Conservation (phyloP, 2,113 vertebrate species). For the human region DNA sequence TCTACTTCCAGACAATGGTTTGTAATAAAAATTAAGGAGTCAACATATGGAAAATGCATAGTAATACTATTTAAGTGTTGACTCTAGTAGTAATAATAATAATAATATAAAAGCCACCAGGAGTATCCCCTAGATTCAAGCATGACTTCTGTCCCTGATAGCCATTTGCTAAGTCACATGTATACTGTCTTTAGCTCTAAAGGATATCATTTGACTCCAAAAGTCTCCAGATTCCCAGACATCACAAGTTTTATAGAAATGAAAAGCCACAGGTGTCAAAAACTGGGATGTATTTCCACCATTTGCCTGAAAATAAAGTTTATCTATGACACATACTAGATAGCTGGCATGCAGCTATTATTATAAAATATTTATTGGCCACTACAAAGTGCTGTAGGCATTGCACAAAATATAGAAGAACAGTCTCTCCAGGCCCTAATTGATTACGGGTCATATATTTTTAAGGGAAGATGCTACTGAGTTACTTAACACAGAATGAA, state of each 20-base stretch:
- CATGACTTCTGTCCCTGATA: background rate
- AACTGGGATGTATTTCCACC: background rate
- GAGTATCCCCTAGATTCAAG: background rate
- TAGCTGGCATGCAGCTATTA: background rate
- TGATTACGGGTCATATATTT: constrained; percentile 54
- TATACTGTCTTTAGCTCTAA: background rate
- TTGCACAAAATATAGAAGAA: constrained; percentile 18
- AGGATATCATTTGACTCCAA: background rate
- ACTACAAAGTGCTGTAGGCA: constrained; percentile 25
- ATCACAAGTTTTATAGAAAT: constrained; percentile 26
- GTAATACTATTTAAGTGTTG: background rate
- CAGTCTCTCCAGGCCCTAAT: constrained; percentile 31
- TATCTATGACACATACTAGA: background rate
- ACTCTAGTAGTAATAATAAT: background rate
- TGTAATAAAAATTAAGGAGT: background rate
- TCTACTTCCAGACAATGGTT: background rate
- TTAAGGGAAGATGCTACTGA: constrained; percentile 47
- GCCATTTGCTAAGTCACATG: background rate
- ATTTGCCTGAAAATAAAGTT: constrained; percentile 53
- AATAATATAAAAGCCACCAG: background rate
- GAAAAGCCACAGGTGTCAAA: constrained; percentile 32
- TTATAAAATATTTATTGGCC: constrained; percentile 58
- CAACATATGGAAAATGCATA: background rate
- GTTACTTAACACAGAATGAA: constrained; percentile 46
- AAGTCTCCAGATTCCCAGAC: background rate